phyloP scores from a whole-genome alignment of 2,888 invertebrate genomes.

The Caenorhabditis sp. region DNA sequence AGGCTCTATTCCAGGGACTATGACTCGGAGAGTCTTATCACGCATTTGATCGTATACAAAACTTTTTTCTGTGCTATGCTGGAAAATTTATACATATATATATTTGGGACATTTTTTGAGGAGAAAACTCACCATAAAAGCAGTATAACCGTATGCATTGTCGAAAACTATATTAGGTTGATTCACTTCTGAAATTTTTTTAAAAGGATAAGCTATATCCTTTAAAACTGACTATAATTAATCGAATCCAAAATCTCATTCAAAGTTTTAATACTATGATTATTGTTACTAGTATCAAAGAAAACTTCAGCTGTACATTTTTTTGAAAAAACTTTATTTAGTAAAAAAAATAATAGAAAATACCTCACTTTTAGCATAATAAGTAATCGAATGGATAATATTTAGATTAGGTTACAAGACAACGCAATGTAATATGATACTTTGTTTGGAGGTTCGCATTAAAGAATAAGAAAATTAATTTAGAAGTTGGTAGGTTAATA shows the following conservation, averaged over 20 bases:
- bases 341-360: neutral
- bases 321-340: neutral
- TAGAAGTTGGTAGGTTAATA: neutral
- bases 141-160: constrained; percentile 31
- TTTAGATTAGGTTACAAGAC: neutral
- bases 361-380: neutral
- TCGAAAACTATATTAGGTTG: constrained; percentile 29
- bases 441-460: neutral
- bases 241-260: constrained; percentile 40
- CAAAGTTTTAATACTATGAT: constrained; percentile 19
- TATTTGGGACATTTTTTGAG: neutral
- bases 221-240: constrained; percentile 24
- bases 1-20: constrained; percentile 58
- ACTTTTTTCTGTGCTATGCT: constrained; percentile 40
- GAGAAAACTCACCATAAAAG: constrained; percentile 19
- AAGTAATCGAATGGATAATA: neutral
- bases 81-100: too few relatives aligned
- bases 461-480: neutral
- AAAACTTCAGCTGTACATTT: neutral
- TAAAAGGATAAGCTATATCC: neutral
- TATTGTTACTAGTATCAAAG: neutral
- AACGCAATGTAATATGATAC: neutral
- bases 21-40: constrained; percentile 43
- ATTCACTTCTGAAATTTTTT: constrained; percentile 23
- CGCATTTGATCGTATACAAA: constrained; percentile 17